Conservation (phyloP, 2,113 vertebrate genomes). For the Tyrannus savana region DNA sequence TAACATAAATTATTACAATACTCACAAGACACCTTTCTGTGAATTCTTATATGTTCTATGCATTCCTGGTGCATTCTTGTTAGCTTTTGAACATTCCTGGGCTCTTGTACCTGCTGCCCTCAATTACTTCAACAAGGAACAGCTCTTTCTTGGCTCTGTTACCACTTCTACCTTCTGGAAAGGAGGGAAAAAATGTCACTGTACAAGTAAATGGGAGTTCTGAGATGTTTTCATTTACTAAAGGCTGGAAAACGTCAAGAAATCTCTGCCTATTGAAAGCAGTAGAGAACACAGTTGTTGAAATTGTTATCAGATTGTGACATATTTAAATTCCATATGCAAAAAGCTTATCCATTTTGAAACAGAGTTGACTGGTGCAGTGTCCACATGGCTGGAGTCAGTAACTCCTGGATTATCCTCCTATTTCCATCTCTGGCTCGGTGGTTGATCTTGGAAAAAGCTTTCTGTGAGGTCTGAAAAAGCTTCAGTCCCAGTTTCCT, state of each 20-base stretch:
- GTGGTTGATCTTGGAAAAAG: not conserved
- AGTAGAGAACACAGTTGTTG: not conserved
- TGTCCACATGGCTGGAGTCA: not conserved
- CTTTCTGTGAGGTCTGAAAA: not conserved
- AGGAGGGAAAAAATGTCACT: not conserved
- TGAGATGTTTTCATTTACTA: conserved; percentile 27
- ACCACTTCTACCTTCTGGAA: conserved; percentile 25
- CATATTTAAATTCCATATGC: not conserved
- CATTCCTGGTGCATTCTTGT: conserved; percentile 49
- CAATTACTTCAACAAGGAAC: conserved; percentile 66
- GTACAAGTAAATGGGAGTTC: conserved; percentile 15
- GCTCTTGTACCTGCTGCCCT: conserved; percentile 67
- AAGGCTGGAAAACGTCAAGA: conserved; percentile 23
- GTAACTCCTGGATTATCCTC: not conserved
- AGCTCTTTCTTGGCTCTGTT: conserved; percentile 55
- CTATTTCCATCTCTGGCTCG: not conserved
- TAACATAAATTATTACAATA: conserved; percentile 1
- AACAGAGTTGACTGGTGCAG: not conserved
- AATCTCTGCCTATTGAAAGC: conserved; percentile 36
- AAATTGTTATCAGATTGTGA: not conserved
- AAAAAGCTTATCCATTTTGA: not conserved
- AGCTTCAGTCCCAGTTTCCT: not conserved
- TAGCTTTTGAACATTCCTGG: conserved; percentile 54
- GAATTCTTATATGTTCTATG: conserved; percentile 22
- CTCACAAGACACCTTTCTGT: conserved; percentile 30